Evolutionary conservation across 2,888 invertebrate genomes (phyloP).

Genomic region (Dynastes grantii): DNA sequence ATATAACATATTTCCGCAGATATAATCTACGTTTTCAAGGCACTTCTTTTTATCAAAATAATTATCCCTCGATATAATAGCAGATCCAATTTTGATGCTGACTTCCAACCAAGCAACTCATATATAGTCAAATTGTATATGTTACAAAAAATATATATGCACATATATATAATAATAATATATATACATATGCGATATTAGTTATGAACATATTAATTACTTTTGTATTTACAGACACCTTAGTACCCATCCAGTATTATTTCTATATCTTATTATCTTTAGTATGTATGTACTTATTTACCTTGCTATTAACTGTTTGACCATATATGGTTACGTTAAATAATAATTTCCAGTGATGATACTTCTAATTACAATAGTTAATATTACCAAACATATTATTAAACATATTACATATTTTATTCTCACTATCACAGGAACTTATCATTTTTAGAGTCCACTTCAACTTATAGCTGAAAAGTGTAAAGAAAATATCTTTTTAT

Average conservation of each 20-base stretch:
- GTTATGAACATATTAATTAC: constrained; percentile 31
- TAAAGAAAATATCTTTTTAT: constrained; percentile 4
- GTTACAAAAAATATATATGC: constrained; percentile 29
- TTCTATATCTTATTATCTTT: constrained; percentile 14
- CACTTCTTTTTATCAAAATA: constrained; percentile 62
- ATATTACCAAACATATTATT: constrained; percentile 4
- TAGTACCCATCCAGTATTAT: constrained; percentile 36
- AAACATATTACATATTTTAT: constrained; percentile 22
- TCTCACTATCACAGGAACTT: constrained; percentile 38
- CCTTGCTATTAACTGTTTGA: constrained; percentile 19
- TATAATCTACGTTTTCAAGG: constrained; percentile 61
- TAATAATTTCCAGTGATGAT: constrained; percentile 41
- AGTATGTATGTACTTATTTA: constrained; percentile 2
- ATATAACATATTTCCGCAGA: constrained; percentile 64
- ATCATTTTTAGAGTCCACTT: constrained; percentile 38
- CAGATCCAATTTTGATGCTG: constrained; percentile 36
- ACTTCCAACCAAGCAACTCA: constrained; percentile 42
- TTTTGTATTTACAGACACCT: constrained; percentile 44
- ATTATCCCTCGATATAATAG: constrained; percentile 42
- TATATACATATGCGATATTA: constrained; percentile 30
- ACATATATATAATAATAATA: constrained; percentile 20
- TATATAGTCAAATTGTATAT: constrained; percentile 42
- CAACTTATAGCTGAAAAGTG: constrained; percentile 13
- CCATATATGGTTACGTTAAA: constrained; percentile 46
- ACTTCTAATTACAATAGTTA: constrained; percentile 18